phyloP scores from a whole-genome alignment of 2,888 invertebrate species.

The Chrysomela aeneicollis region DNA sequence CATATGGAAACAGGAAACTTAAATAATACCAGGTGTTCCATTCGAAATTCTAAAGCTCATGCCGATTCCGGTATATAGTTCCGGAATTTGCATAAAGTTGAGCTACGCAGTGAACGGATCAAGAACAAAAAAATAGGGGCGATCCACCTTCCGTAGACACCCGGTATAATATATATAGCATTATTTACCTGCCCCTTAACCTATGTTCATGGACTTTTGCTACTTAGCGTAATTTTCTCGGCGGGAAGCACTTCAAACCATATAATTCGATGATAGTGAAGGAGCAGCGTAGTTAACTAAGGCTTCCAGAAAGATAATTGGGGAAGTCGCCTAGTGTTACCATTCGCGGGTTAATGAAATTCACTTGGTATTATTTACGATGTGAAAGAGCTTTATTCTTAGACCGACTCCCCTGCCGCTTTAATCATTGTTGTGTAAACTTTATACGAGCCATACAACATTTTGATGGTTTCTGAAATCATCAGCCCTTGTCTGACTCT shows the following conservation, averaged over 20 bases:
- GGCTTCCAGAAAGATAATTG: constrained; percentile 17
- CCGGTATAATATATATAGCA: too few relatives aligned
- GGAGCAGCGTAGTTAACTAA: constrained; percentile 8
- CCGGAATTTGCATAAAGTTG: too few relatives aligned
- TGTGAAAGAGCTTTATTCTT: background rate
- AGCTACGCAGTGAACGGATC: too few relatives aligned
- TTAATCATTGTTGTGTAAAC: background rate
- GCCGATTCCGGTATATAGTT: too few relatives aligned
- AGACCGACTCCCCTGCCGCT: background rate
- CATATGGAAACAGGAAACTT: too few relatives aligned
- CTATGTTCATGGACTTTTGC: background rate
- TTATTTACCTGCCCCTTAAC: too few relatives aligned
- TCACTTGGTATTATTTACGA: constrained; percentile 13
- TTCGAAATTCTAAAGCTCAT: too few relatives aligned
- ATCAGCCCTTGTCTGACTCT: background rate
- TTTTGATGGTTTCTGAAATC: background rate
- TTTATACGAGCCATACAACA: constrained; percentile 2
- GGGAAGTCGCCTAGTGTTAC: constrained; percentile 24
- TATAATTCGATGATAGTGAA: constrained; percentile 15
- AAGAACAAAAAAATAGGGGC: too few relatives aligned
- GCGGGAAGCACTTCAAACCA: background rate
- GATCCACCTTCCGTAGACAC: background rate
- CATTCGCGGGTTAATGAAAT: constrained; percentile 18
- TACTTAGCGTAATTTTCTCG: background rate
- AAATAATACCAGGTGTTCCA: too few relatives aligned